These are phyloP conservation scores for Papilio machaon DNA, from an alignment of 1,140 invertebrate genomes.

Conservation along the genomic window DNA sequence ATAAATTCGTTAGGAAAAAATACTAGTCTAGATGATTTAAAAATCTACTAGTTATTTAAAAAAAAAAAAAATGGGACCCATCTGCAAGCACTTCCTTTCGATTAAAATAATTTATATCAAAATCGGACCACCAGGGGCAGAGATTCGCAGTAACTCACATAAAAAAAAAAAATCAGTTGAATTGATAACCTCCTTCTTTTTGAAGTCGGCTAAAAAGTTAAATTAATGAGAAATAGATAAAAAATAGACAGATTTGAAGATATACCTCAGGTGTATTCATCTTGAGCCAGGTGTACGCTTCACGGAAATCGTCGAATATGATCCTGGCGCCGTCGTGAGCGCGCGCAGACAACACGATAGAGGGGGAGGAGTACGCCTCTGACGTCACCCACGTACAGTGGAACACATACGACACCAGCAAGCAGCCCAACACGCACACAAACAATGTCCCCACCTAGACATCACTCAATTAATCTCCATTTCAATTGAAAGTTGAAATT, in stretches of 20 bases:
- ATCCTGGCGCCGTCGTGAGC: slow-evolving; percentile 96
- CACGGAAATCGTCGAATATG: slow-evolving; percentile 99
- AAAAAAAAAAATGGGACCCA: too few species aligned
- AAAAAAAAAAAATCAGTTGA: too few species aligned
- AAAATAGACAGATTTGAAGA: neutral
- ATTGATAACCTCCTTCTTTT: too few species aligned
- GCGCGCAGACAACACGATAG: slow-evolving; percentile 97
- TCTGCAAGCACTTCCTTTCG: too few species aligned
- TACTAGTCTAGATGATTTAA: too few species aligned
- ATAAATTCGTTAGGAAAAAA: too few species aligned
- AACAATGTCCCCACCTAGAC: slow-evolving; percentile 92
- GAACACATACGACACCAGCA: slow-evolving; percentile 96
- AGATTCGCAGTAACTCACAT: too few species aligned
- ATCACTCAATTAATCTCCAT: neutral
- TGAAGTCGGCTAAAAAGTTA: too few species aligned
- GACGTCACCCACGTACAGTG: slow-evolving; percentile 99
- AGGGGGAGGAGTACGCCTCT: slow-evolving; percentile 98
- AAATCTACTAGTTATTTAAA: neutral
- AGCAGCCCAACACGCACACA: slow-evolving; percentile 91
- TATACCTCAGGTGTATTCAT: slow-evolving; percentile 96
- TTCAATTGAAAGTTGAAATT: too few species aligned
- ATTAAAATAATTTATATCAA: too few species aligned
- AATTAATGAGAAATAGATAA: neutral
- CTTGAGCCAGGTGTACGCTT: slow-evolving; percentile 98
- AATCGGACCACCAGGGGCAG: too few species aligned